Evolutionary conservation across 2,797 vertebrate genomes (phyloP).

Genomic region (Catharus ustulatus): DNA sequence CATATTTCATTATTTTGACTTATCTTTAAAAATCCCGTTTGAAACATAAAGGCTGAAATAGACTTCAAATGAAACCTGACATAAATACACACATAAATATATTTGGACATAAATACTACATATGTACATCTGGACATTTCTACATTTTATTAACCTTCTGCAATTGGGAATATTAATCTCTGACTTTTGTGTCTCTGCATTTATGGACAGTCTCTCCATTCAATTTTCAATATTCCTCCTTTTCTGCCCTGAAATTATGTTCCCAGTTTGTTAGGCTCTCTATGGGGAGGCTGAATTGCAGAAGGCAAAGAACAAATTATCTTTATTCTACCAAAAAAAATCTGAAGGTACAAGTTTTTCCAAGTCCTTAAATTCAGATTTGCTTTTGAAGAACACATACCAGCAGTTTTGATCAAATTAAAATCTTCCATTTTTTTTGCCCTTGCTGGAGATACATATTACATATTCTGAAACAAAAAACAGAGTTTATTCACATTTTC

Average conservation of each 20-base stretch:
- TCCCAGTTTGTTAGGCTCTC: not conserved
- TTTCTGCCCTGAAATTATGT: not conserved
- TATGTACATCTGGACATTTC: not conserved
- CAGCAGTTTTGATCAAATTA: not conserved
- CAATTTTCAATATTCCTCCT: not conserved
- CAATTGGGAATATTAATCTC: not conserved
- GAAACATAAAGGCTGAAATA: not conserved
- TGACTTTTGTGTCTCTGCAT: not conserved
- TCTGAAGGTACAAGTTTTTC: not conserved
- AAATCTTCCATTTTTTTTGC: not conserved
- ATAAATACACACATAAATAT: not conserved
- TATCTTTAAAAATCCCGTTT: not conserved
- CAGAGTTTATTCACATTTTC: not conserved
- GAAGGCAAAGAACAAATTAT: not conserved
- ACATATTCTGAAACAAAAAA: not conserved
- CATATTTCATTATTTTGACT: not conserved
- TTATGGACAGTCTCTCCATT: not conserved
- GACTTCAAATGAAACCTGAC: not conserved
- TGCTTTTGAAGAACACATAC: not conserved
- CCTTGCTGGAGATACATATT: not conserved
- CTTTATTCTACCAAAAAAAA: not conserved
- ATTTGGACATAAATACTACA: not conserved
- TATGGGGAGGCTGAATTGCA: not conserved
- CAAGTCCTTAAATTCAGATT: not conserved
- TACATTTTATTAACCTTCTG: not conserved